Evolutionary conservation across 2,888 invertebrate genomes (phyloP).

Genomic region (Tribolium freemani): DNA sequence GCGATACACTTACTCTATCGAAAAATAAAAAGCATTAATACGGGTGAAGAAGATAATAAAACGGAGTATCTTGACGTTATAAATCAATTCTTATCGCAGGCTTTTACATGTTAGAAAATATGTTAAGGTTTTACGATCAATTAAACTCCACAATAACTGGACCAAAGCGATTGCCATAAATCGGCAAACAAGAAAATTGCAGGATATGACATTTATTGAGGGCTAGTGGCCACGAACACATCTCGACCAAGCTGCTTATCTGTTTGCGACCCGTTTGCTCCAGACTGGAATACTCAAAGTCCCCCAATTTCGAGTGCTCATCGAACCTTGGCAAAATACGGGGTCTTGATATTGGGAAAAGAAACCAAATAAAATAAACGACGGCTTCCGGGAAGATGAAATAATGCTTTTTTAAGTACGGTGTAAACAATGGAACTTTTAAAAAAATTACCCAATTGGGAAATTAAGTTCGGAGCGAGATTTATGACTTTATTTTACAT

Average conservation of each 20-base stretch:
- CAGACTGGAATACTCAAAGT: conserved; percentile 17
- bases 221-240: conserved; percentile 20
- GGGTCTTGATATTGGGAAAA: neutral
- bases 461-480: conserved; percentile 15
- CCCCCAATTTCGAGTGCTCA: neutral
- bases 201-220: conserved; percentile 40
- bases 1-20: neutral
- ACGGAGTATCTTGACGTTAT: conserved; percentile 1
- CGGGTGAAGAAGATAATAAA: conserved; percentile 4
- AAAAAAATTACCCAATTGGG: conserved; percentile 22
- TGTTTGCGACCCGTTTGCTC: conserved; percentile 34
- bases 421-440: conserved; percentile 18
- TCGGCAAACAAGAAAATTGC: conserved; percentile 36
- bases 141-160: conserved; percentile 30
- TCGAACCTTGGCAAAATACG: too few relatives aligned
- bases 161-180: conserved; percentile 14
- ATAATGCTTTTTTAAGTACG: conserved; percentile 21
- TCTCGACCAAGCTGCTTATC: conserved; percentile 29
- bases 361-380: neutral
- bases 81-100: conserved; percentile 34
- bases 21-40: neutral
- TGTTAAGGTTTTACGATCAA: conserved; percentile 35
- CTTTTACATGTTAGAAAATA: conserved; percentile 32
- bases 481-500: conserved; percentile 23
- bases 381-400: neutral